Evolutionary conservation across 2,113 vertebrate genomes (phyloP), one percentile per base, ranked within the genome.

Genomic region (Sula dactylatra): DNA sequence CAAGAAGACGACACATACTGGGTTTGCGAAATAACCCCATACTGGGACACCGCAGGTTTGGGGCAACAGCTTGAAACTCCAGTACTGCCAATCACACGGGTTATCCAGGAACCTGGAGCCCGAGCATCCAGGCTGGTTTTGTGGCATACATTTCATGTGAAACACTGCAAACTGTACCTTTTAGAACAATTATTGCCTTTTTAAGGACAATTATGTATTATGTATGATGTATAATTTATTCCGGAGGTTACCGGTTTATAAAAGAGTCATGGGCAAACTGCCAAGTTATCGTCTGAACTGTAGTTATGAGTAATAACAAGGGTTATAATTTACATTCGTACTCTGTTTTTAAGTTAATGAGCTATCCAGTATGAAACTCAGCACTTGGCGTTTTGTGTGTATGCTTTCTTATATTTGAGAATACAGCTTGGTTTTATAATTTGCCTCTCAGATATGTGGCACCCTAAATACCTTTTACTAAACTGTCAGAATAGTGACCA

Each of bases 311-410:
- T 96, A 97, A 97, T 98, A 98, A 98, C 92, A 96, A 97, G 97
- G 93, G 95, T 96, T 98, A 98, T 97, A 98, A 98, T 98, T 98
- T 98, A 97, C 95, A 97, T 97, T 96, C 20, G 2, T 97, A 97
- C 95, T 98, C 96, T 95, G 82, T 95, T 98, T 98, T 98, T 98
- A 97, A 98, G 95, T 97, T 98, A 98, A 98, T 97, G 97, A 98
- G 97, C 86, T 98, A 98, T 97, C 97, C 95, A 94, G 88, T 49
- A 76, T 86, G 78, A 97, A 97, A 96, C 83, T 78, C 31, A 92
- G 90, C 67, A 92, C 89, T 97, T 95, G 93, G 86, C 38, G 94
- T 96, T 98, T 96, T 95, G 86, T 96, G 95, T 89, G 87, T 72
- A 65, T 80, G 74, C 91, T 90, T 93, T 95, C 85, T 87, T 69